phyloP scores from a whole-genome alignment of 2,113 vertebrate genomes.

The Emydura subglobosa region DNA sequence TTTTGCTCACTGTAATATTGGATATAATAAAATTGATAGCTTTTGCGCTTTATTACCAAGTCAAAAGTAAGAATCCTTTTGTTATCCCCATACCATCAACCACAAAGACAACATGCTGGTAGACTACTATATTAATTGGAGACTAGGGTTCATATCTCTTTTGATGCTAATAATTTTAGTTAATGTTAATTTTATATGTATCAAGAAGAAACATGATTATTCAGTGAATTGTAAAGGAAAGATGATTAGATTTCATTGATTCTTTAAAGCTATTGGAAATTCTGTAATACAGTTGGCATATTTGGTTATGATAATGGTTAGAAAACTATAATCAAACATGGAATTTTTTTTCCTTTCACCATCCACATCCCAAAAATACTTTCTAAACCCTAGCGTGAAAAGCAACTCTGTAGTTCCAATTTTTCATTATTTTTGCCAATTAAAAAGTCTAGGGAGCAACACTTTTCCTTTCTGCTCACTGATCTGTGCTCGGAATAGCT shows the following conservation, averaged over 20 bases:
- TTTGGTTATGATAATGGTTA: background rate
- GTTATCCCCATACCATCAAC: background rate
- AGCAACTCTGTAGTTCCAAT: background rate
- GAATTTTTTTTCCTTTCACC: background rate
- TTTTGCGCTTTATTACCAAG: background rate
- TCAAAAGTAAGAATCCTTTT: background rate
- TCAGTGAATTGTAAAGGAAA: background rate
- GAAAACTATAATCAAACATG: background rate
- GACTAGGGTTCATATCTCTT: background rate
- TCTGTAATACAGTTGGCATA: background rate
- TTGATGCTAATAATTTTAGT: background rate
- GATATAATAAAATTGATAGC: background rate
- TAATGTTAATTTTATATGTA: background rate
- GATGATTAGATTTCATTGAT: background rate
- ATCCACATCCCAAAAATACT: background rate
- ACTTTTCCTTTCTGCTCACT: background rate
- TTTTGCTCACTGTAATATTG: background rate
- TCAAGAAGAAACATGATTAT: background rate
- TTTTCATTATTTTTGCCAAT: background rate
- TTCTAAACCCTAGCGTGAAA: background rate
- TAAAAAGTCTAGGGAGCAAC: background rate
- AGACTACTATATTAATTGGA: background rate
- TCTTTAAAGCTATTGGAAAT: background rate
- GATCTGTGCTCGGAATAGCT: background rate
- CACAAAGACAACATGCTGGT: background rate